Evolutionary conservation across 2,113 vertebrate genomes (phyloP).

Genomic region (Erinaceus europaeus): DNA sequence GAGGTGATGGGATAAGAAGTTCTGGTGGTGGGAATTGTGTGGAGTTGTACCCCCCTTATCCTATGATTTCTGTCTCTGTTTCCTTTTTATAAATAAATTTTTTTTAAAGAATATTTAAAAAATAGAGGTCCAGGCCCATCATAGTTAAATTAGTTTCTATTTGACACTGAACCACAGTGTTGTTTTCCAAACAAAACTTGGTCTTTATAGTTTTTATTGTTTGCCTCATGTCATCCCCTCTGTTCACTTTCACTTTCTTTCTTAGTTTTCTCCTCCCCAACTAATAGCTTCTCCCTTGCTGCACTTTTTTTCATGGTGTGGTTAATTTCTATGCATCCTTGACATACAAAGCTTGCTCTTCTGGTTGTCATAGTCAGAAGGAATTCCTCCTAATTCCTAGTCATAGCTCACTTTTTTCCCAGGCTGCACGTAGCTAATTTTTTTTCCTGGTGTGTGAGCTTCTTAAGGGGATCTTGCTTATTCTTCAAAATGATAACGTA

Average conservation of each 20-base stretch:
- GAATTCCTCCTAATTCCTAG: not conserved
- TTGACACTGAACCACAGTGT: not conserved
- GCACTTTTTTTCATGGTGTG: not conserved
- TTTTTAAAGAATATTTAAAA: too few relatives aligned
- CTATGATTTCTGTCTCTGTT: too few relatives aligned
- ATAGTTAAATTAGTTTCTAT: constrained; percentile 24
- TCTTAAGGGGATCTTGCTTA: not conserved
- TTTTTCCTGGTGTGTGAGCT: not conserved
- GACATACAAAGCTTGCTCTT: not conserved
- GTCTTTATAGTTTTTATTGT: not conserved
- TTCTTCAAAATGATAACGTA: not conserved
- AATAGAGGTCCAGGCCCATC: not conserved
- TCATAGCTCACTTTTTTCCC: not conserved
- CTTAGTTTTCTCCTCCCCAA: not conserved
- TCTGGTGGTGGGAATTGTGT: too few relatives aligned
- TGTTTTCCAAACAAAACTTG: not conserved
- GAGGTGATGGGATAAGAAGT: too few relatives aligned
- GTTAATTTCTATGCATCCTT: not conserved
- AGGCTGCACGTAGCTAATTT: not conserved
- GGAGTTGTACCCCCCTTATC: too few relatives aligned
- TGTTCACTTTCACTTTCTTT: not conserved
- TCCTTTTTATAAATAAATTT: too few relatives aligned
- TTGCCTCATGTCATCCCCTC: not conserved
- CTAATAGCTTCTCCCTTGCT: not conserved
- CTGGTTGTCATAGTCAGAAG: not conserved